Evolutionary conservation across 1,140 invertebrate species (phyloP).

Genomic region (Bradysia coprophila): DNA sequence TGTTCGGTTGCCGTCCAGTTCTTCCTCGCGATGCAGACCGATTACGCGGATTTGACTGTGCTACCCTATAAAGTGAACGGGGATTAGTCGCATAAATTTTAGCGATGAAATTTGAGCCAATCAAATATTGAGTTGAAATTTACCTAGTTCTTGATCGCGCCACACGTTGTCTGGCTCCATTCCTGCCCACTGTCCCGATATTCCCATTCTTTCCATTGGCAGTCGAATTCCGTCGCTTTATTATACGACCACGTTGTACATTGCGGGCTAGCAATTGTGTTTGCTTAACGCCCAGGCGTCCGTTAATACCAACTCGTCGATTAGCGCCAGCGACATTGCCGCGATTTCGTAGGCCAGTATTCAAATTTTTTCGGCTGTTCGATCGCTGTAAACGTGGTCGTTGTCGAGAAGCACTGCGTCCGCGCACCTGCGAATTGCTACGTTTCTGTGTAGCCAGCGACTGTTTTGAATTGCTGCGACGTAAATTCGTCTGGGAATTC

Average conservation of each 20-base stretch:
- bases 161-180: background rate
- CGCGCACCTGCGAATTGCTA: background rate
- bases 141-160: background rate
- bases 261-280: constrained; percentile 7
- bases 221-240: constrained; percentile 15
- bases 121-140: no score
- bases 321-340: background rate
- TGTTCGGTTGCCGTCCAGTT: background rate
- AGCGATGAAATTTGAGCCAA: no score
- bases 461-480: background rate
- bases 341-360: background rate
- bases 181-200: no score
- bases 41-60: background rate
- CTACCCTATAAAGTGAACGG: background rate
- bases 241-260: constrained; percentile 14
- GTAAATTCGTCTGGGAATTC: constrained; percentile 2
- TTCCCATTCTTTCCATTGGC: no score
- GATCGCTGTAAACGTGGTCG: background rate
- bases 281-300: background rate
- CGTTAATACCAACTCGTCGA: background rate
- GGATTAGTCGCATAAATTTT: no score
- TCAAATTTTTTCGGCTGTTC: background rate
- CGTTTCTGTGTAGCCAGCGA: background rate
- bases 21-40: background rate
- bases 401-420: background rate